phyloP scores from a whole-genome alignment of 2,797 vertebrate genomes.

The Mus minutoides region DNA sequence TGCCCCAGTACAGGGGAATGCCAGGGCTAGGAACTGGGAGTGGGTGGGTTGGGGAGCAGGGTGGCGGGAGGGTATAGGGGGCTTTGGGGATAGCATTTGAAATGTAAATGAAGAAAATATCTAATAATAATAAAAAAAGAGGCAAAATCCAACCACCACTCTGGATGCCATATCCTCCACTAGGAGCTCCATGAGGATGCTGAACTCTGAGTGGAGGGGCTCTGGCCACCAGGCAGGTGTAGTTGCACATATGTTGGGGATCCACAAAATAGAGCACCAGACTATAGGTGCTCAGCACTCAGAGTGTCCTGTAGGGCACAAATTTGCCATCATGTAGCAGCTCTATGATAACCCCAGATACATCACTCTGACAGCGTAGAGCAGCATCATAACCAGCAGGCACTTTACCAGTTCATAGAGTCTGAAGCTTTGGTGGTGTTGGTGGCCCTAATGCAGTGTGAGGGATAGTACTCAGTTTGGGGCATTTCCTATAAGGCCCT shows the following conservation, averaged over 20 bases:
- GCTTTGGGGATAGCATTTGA: no score
- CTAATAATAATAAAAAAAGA: no score
- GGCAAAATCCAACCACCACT: background rate
- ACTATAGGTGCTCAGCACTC: accelerated
- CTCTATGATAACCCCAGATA: background rate
- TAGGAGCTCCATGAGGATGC: constrained; percentile 45
- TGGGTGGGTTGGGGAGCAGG: no score
- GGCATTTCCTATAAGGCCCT: background rate
- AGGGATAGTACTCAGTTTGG: background rate
- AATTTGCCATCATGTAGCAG: background rate
- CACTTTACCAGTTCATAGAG: background rate
- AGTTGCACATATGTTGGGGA: constrained; percentile 26
- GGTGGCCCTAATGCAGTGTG: background rate
- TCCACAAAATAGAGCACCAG: constrained; percentile 33
- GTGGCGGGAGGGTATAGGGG: no score
- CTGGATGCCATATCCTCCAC: constrained; percentile 36
- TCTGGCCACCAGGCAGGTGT: background rate
- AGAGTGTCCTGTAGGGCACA: background rate
- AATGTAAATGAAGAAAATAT: no score
- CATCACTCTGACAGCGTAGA: background rate
- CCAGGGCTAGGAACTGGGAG: no score
- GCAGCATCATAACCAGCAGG: background rate
- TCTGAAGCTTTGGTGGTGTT: constrained; percentile 42
- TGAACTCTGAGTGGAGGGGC: background rate
- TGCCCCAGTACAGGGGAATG: no score